phyloP scores from a whole-genome alignment of 2,797 vertebrate species.

The Mus caroli region DNA sequence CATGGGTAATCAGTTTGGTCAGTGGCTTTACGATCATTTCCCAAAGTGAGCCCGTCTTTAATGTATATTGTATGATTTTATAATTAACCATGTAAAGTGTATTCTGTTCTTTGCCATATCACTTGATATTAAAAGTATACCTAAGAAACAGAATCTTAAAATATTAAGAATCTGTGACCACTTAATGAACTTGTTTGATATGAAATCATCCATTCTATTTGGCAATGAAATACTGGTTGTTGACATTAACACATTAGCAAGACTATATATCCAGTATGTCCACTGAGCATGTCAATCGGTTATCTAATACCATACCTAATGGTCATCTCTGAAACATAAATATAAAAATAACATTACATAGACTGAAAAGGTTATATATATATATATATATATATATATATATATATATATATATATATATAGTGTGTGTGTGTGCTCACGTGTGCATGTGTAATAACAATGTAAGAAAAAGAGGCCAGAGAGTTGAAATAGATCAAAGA shows the following conservation, averaged over 20 bases:
- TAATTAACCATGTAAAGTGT: not conserved
- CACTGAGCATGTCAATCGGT: not conserved
- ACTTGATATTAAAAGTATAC: not conserved
- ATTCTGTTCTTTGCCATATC: not conserved
- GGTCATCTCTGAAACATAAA: not conserved
- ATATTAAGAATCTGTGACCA: not conserved
- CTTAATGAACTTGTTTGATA: not conserved
- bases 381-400: not conserved
- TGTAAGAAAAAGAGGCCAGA: not conserved
- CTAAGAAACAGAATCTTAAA: not conserved
- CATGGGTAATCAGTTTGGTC: not conserved
- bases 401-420: not conserved
- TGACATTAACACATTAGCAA: not conserved
- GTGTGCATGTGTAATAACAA: not conserved
- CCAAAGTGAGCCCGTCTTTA: not conserved
- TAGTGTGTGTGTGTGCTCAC: not conserved
- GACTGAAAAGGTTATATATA: not conserved
- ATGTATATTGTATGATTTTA: not conserved
- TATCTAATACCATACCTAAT: not conserved
- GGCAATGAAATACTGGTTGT: not conserved
- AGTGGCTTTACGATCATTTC: too few relatives aligned
- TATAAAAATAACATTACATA: not conserved
- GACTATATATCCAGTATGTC: not conserved
- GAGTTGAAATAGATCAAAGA: not conserved
- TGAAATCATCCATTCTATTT: not conserved